These are phyloP conservation scores for Ceuthmochares aereus DNA, from an alignment of 2,113 vertebrate species.

Conservation along the genomic window DNA sequence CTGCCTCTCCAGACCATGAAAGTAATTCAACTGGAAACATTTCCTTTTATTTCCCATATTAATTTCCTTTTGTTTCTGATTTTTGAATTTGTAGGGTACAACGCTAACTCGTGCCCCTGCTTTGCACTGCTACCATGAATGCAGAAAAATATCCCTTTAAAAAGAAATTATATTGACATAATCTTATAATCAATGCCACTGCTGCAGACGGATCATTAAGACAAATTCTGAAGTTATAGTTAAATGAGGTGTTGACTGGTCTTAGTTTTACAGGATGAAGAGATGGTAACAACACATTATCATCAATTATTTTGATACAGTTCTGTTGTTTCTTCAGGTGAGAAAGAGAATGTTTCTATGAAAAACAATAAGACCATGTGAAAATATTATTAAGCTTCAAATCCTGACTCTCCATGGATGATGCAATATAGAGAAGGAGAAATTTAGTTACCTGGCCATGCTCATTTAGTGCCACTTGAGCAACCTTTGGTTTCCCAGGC, in stretches of 20 bases:
- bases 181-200: neutral
- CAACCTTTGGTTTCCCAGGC: neutral
- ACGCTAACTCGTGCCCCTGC: neutral
- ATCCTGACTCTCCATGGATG: neutral
- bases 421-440: neutral
- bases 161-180: neutral
- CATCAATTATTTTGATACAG: neutral
- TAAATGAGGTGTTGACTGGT: neutral
- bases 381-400: neutral
- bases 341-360: neutral
- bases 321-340: neutral
- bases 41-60: neutral
- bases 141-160: neutral
- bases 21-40: neutral
- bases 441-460: neutral
- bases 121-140: neutral
- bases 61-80: neutral
- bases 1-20: neutral
- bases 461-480: accelerated
- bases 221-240: neutral
- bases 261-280: neutral
- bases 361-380: neutral
- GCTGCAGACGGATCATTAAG: neutral
- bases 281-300: neutral
- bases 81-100: neutral